phyloP scores from a whole-genome alignment of 2,113 vertebrate species.

The Erpornis zantholeuca region DNA sequence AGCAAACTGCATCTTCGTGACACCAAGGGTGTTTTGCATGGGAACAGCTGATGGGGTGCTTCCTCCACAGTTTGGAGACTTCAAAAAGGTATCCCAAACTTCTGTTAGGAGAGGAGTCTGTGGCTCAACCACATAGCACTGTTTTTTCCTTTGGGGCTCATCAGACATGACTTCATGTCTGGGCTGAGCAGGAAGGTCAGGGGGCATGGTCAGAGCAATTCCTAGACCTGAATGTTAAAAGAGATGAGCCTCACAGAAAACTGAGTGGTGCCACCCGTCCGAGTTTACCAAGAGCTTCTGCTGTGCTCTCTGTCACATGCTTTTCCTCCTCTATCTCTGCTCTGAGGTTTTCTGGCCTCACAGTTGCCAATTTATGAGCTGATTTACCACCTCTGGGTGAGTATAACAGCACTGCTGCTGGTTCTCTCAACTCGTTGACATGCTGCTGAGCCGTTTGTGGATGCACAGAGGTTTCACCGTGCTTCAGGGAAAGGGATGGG shows the following conservation, averaged over 20 bases:
- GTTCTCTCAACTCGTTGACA: rapidly evolving
- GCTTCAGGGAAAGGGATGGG: neutral
- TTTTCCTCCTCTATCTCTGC: neutral
- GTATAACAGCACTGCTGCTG: neutral
- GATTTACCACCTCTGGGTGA: neutral
- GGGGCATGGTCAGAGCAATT: neutral
- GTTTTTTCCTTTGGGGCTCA: neutral
- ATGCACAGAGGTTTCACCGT: neutral
- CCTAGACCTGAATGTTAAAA: neutral
- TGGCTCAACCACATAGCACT: neutral
- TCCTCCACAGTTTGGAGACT: neutral
- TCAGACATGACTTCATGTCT: neutral
- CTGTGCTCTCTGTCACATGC: neutral
- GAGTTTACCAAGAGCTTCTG: neutral
- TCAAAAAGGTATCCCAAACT: neutral
- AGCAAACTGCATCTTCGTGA: neutral
- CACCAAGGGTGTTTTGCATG: neutral
- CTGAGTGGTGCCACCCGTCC: neutral
- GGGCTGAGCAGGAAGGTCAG: neutral
- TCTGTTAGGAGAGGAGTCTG: neutral
- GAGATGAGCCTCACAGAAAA: neutral
- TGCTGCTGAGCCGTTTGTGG: neutral
- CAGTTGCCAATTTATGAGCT: neutral
- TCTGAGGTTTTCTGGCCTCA: neutral
- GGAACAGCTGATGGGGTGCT: neutral